Base-by-base conservation (phyloP, 1,140 invertebrate species). In the Cryptotermes secundus region DNA sequence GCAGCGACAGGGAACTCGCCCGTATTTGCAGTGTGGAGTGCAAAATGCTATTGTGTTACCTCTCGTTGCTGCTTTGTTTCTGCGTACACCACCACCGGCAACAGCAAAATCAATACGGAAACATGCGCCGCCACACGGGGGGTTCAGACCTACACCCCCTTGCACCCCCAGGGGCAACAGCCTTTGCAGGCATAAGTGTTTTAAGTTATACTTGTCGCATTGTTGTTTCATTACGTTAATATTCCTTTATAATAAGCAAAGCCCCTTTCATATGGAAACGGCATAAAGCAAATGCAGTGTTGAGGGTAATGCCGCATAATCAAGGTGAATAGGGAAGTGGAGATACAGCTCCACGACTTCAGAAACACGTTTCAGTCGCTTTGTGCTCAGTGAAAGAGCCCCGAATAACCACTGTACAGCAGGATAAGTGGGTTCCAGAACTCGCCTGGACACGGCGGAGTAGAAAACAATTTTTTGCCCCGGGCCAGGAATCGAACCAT, bases 21-120 rank as follows among this genome's bases (percentile, higher is more conserved):
- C n/a, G n/a, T 7, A n/a, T 16, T n/a, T 31, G 59, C 10, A 10
- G 9, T n/a, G 59, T 31, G 59, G 7, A 22, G 53, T 59, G 53
- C 53, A 59, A 22, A 59, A 16, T 22, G n/a, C 26, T 72, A 72
- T 72, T 72, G 14, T 72, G 59, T 31, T 26, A 26, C 59, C 16
- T 72, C n/a, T 31, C 3, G 59, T 16, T 72, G 59, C 26, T n/a
- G 59, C 59, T 72, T 72, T 72, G 59, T 72, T 72, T 72, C 59
- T 72, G 14, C 59, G 26, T 72, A n/a, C n/a, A 26, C 59, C n/a
- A 72, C 59, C 59, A 72, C 59, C 59, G 31, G 7, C 16, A 72
- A 26, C 59, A 72, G 59, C 59, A 72, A 72, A 72, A 72, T 72
- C 59, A 72, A 72, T 72, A 72, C 59, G 59, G 59, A 72, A 72